Evolutionary conservation across 2,113 vertebrate genomes (phyloP).

Genomic region (Eidolon helvum): DNA sequence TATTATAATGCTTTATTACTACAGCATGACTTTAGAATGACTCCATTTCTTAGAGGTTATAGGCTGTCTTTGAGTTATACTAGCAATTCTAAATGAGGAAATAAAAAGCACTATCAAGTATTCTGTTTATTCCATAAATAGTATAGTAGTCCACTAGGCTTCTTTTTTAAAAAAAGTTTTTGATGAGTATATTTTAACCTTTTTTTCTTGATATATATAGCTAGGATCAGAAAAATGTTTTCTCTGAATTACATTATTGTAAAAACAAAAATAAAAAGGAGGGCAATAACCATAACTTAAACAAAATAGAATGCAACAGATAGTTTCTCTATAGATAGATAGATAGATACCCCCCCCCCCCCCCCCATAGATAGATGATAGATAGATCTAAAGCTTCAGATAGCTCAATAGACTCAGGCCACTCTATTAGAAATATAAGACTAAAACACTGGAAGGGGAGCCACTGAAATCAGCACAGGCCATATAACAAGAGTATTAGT

Average conservation of each 20-base stretch:
- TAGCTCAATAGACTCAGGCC: not conserved
- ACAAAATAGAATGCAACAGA: not conserved
- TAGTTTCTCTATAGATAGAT: not conserved
- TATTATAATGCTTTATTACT: not conserved
- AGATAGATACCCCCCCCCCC: no score
- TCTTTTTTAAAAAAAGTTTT: not conserved
- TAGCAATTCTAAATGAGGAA: constrained; percentile 40
- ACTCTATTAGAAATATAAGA: not conserved
- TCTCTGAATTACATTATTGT: not conserved
- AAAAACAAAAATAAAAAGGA: not conserved
- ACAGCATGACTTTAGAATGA: not conserved
- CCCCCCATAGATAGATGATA: not conserved
- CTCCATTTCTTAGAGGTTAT: constrained; percentile 41
- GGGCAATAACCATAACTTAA: not conserved
- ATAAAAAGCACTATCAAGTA: not conserved
- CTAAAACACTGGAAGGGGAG: not conserved
- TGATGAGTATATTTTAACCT: not conserved
- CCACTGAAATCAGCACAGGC: accelerated
- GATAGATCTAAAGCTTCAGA: not conserved
- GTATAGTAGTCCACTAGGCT: not conserved
- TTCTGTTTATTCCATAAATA: constrained; percentile 18
- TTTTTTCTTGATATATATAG: not conserved
- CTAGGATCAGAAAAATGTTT: not conserved
- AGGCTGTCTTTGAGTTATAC: constrained; percentile 1
- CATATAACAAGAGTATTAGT: not conserved